Evolutionary conservation across 2,888 invertebrate genomes (phyloP).

Genomic region (Amphimallon solstitiale): DNA sequence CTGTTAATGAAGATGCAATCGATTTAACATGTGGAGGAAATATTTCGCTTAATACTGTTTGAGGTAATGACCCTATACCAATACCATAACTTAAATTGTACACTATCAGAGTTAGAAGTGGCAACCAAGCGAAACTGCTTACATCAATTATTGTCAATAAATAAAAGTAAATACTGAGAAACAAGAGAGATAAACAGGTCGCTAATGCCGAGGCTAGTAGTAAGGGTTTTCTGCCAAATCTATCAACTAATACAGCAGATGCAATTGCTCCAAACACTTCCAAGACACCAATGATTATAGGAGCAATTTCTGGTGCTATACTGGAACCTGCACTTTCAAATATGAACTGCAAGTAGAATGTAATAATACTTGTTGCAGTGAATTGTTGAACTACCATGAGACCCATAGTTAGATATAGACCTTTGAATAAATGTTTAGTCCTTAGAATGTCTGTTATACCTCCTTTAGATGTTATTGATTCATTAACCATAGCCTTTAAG

Average conservation of each 20-base stretch:
- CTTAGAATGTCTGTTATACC: slow-evolving; percentile 62
- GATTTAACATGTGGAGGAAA: slow-evolving; percentile 81
- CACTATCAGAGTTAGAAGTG: slow-evolving; percentile 74
- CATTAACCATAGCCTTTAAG: slow-evolving; percentile 56
- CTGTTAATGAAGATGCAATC: slow-evolving; percentile 76
- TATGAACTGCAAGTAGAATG: slow-evolving; percentile 80
- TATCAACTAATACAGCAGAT: slow-evolving; percentile 80
- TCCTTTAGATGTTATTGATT: slow-evolving; percentile 61
- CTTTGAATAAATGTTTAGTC: slow-evolving; percentile 78
- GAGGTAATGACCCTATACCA: slow-evolving; percentile 79
- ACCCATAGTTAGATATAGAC: slow-evolving; percentile 74
- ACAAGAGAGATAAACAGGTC: slow-evolving; percentile 72
- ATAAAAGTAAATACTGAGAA: slow-evolving; percentile 69
- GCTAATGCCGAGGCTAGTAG: slow-evolving; percentile 75
- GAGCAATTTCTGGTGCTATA: slow-evolving; percentile 70
- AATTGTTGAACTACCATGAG: slow-evolving; percentile 76
- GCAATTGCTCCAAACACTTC: slow-evolving; percentile 76
- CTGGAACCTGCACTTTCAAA: slow-evolving; percentile 73
- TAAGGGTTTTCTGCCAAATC: slow-evolving; percentile 76
- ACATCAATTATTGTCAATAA: slow-evolving; percentile 63
- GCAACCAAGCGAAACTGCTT: slow-evolving; percentile 69
- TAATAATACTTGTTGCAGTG: slow-evolving; percentile 81
- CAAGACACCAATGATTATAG: slow-evolving; percentile 79
- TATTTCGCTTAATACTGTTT: slow-evolving; percentile 84
- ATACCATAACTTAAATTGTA: slow-evolving; percentile 80